A percentile compares a stretch with the other conserved stretches of the same genome.
Evolutionary conservation across 2,888 invertebrate species (phyloP).

Genomic region (Orthosia cruda): DNA sequence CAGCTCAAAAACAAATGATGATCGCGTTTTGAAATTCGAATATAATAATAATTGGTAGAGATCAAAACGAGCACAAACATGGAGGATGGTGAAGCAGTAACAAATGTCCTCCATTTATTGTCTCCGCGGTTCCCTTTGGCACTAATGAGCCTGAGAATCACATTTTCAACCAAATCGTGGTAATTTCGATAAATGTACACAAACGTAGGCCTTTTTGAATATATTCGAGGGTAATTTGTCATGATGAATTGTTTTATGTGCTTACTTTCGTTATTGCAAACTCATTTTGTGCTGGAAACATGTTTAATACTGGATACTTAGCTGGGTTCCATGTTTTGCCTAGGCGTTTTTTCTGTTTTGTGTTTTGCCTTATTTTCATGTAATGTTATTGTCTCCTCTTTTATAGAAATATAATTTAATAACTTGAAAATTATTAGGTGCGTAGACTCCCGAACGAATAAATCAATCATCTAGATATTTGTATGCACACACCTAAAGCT

Average conservation of each 20-base stretch:
- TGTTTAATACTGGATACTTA: slow-evolving; percentile 7
- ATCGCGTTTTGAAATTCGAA: slow-evolving; percentile 66
- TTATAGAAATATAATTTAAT: neutral
- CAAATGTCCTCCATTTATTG: slow-evolving; percentile 79
- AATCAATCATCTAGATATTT: neutral
- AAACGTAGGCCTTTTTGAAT: slow-evolving; percentile 58
- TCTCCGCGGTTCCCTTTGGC: slow-evolving; percentile 75
- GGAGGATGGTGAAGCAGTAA: slow-evolving; percentile 75
- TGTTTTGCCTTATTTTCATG: too few relatives aligned
- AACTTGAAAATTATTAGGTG: too few relatives aligned
- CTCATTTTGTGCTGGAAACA: slow-evolving; percentile 37
- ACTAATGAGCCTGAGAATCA: slow-evolving; percentile 77
- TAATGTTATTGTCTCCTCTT: too few relatives aligned
- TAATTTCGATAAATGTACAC: slow-evolving; percentile 68
- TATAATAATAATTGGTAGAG: slow-evolving; percentile 69
- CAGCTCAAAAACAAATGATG: too few relatives aligned
- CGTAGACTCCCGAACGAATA: neutral
- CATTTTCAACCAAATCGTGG: slow-evolving; percentile 73
- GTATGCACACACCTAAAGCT: neutral
- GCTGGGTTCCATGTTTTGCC: neutral
- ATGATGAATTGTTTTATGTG: slow-evolving; percentile 45
- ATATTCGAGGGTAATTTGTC: slow-evolving; percentile 59
- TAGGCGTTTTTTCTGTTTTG: too few relatives aligned
- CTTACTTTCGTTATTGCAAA: slow-evolving; percentile 47
- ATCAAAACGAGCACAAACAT: slow-evolving; percentile 74